Conservation (phyloP, 2,113 vertebrate species). For the Serilophus lunatus region DNA sequence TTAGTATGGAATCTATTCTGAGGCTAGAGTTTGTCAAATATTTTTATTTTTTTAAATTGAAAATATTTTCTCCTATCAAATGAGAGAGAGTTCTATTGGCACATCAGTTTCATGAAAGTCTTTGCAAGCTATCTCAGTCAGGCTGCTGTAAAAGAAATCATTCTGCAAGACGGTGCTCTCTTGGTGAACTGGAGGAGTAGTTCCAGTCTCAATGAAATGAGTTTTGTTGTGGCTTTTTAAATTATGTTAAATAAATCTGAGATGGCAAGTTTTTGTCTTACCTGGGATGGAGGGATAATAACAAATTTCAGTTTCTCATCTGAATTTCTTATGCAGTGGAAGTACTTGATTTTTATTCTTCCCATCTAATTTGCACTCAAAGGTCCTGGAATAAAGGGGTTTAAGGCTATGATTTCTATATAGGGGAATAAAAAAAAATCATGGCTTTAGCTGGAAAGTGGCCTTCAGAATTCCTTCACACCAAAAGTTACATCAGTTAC, state of each 20-base stretch:
- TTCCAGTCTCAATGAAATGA: not conserved
- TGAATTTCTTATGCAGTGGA: not conserved
- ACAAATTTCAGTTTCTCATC: not conserved
- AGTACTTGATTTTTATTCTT: not conserved
- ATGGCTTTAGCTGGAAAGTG: not conserved
- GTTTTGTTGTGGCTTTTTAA: not conserved
- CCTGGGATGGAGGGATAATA: not conserved
- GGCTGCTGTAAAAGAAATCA: not conserved
- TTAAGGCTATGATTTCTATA: not conserved
- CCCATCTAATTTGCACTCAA: accelerated
- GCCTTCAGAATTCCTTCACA: not conserved
- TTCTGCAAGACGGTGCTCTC: not conserved
- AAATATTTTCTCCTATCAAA: not conserved
- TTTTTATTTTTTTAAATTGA: not conserved
- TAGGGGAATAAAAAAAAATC: not conserved
- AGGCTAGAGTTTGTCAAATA: not conserved
- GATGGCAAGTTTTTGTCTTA: not conserved
- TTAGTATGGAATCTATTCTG: not conserved
- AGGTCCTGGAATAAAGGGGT: not conserved
- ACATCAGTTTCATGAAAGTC: not conserved
- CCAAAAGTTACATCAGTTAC: not conserved
- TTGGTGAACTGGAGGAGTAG: not conserved
- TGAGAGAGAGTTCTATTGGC: not conserved
- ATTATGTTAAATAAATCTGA: not conserved
- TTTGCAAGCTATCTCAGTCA: not conserved